Percentiles rank a stretch among this genome's conserved stretches.
Conservation (phyloP, 2,888 invertebrate genomes). For the Sphaeridia pumilis region DNA sequence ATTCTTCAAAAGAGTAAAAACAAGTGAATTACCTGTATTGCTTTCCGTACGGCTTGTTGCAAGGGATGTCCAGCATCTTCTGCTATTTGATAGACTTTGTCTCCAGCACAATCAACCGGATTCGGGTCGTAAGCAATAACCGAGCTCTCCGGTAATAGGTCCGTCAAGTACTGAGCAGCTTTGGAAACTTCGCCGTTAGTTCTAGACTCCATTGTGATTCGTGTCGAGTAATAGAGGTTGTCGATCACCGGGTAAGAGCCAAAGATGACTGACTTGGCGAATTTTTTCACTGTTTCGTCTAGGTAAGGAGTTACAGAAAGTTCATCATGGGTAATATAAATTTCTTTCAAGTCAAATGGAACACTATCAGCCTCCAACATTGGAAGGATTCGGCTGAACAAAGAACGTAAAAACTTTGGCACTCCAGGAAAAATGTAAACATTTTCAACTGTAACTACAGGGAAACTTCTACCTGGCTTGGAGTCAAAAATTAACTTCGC, state of each 20-base stretch:
- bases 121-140: constrained; percentile 43
- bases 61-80: constrained; percentile 25
- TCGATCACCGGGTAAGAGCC: constrained; percentile 49
- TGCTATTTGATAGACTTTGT: constrained; percentile 30
- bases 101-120: constrained; percentile 37
- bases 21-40: constrained; percentile 35
- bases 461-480: constrained; percentile 38
- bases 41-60: constrained; percentile 28
- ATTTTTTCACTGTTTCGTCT: constrained; percentile 43
- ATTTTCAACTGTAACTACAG: constrained; percentile 47
- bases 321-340: constrained; percentile 38
- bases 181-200: constrained; percentile 38
- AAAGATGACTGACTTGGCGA: constrained; percentile 43
- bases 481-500: constrained; percentile 45
- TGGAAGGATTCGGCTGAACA: constrained; percentile 28
- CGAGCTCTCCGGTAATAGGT: constrained; percentile 40
- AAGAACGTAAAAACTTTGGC: constrained; percentile 45
- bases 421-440: constrained; percentile 61
- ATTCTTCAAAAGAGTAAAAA: not conserved
- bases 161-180: constrained; percentile 40
- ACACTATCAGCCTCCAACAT: constrained; percentile 15
- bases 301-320: constrained; percentile 40
- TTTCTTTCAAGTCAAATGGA: constrained; percentile 37
- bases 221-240: constrained; percentile 45
- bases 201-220: constrained; percentile 45